Percentiles rank a stretch among this genome's conserved stretches.
phyloP scores from a whole-genome alignment of 2,113 vertebrate species.

The Poeciliopsis prolifica region DNA sequence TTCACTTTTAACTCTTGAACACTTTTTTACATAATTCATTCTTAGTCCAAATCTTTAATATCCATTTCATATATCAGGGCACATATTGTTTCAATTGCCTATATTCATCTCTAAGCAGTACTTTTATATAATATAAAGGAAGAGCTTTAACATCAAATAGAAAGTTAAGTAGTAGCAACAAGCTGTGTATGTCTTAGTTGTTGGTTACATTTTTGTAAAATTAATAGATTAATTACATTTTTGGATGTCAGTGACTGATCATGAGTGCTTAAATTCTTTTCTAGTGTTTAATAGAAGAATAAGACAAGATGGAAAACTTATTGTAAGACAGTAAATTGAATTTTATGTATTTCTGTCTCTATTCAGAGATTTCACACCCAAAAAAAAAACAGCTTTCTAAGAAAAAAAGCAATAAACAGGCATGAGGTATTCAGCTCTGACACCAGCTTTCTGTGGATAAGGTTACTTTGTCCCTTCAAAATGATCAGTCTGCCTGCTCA shows the following conservation, averaged over 20 bases:
- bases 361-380: slow-evolving; percentile 20
- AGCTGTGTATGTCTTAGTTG: not conserved
- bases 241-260: not conserved
- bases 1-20: not conserved
- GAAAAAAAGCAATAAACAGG: slow-evolving; percentile 40
- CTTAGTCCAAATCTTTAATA: not conserved
- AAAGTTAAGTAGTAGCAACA: not conserved
- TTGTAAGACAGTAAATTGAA: slow-evolving; percentile 7
- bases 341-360: slow-evolving; percentile 19
- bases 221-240: not conserved
- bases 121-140: not conserved
- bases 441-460: slow-evolving; percentile 27
- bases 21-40: not conserved
- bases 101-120: not conserved
- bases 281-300: not conserved
- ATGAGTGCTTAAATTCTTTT: not conserved
- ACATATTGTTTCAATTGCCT: not conserved
- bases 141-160: not conserved
- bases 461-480: slow-evolving; percentile 27
- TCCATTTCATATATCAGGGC: not conserved
- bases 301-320: not conserved
- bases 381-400: slow-evolving; percentile 26
- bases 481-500: slow-evolving; percentile 39
- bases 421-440: slow-evolving; percentile 28
- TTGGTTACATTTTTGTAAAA: not conserved